A percentile compares a stretch with the other conserved stretches of the same genome.
These are phyloP conservation scores for Drosophila fulvimacula DNA, from an alignment of 2,888 invertebrate species.

Conservation along the genomic window DNA sequence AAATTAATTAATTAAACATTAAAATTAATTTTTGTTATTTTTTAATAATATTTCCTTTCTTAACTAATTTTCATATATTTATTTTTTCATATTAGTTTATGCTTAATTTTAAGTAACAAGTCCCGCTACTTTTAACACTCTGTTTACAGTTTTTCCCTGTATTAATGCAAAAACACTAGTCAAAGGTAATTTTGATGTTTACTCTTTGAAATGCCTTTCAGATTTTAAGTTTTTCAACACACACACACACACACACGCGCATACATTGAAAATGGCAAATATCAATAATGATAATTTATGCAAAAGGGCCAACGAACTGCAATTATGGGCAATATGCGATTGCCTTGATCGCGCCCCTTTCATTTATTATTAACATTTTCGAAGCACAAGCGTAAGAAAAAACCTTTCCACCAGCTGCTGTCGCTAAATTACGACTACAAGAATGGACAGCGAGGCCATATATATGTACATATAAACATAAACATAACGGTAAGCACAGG, in stretches of 20 bases:
- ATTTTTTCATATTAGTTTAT: too few relatives aligned
- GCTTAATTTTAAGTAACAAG: too few relatives aligned
- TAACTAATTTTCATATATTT: too few relatives aligned
- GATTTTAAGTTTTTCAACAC: conserved; percentile 3
- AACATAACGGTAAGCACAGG: conserved; percentile 2
- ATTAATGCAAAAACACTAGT: neutral
- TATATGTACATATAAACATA: conserved; percentile 6
- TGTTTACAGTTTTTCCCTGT: neutral
- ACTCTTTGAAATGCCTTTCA: neutral
- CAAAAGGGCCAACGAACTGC: conserved; percentile 67
- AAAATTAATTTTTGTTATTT: too few relatives aligned
- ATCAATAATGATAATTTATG: conserved; percentile 61
- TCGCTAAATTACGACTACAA: conserved; percentile 25
- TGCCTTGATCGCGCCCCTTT: conserved; percentile 17
- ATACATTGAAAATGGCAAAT: conserved; percentile 15
- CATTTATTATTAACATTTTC: conserved; percentile 62
- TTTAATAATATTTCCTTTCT: too few relatives aligned
- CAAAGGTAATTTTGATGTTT: neutral
- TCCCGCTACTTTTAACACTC: neutral
- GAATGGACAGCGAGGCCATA: conserved; percentile 25
- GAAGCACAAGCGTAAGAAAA: conserved; percentile 25
- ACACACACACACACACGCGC: neutral
- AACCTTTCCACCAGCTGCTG: conserved; percentile 33
- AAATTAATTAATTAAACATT: too few relatives aligned
- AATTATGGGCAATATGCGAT: conserved; percentile 33